Base-by-base conservation (phyloP, 2,797 vertebrate species). In the Microctenopoma lineatum region DNA sequence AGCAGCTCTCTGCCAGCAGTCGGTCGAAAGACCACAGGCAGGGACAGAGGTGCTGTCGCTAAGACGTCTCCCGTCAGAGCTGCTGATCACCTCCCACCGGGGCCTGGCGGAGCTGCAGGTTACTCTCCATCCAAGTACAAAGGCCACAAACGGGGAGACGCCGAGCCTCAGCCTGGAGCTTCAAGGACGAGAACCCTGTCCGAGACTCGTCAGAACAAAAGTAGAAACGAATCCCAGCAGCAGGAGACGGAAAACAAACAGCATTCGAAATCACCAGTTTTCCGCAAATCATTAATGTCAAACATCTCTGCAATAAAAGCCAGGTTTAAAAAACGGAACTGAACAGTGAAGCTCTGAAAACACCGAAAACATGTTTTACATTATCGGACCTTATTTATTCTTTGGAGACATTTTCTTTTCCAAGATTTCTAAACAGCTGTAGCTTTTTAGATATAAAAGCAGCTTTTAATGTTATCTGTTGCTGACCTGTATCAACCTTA, bases 1-100 rank as follows among this genome's bases (percentile, higher is more conserved):
- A 92, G 92, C 59, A 45, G 11, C 39, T 94, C 91, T n/a, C 42
- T 87, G 38, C 83, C 89, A 1, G 74, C 72, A 0, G 0, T 0
- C 16, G 8, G 14, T 1, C n/a, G 21, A 2, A 81, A 5, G 2
- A 27, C 11, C 51, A 15, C 34, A 13, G 41, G 25, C 0, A 5
- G 15, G 8, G 45, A 34, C 0, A 1, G 6, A 0, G 14, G 21
- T 1, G 32, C 18, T 4, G 5, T 5, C 2, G 4, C 8, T 1
- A 1, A 16, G 0, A 7, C 39, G 1, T 2, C 51, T 0, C 9
- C 72, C 3, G 42, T 13, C 29, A 32, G 29, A 32, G 29, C 5
- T 32, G 29, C 61, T 18, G 65, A 57, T 25, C 77, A 77, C 45
- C 4, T 65, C 34, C 42, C 79, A 0, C 5, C n/a, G 5, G 14